Percentiles rank a stretch among this genome's conserved stretches.
phyloP scores from a whole-genome alignment of 1,140 invertebrate genomes.

The Rhopalosiphum maidis region DNA sequence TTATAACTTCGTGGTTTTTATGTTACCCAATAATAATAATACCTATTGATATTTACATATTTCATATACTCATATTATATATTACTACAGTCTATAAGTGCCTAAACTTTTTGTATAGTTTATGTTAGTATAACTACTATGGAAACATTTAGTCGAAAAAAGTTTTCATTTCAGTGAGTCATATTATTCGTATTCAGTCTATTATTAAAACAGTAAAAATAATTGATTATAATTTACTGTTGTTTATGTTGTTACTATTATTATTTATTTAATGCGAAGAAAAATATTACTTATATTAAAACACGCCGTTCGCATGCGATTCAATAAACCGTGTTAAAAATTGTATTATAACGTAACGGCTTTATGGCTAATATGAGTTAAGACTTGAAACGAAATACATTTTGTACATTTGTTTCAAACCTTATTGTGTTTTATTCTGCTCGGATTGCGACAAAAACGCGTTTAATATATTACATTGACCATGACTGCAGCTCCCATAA shows the following conservation, averaged over 20 bases:
- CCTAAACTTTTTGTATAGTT: not conserved
- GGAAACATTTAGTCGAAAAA: not conserved
- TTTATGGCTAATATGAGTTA: slow-evolving; percentile 1
- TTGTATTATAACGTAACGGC: not conserved
- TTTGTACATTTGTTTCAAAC: not conserved
- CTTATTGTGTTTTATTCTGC: not conserved
- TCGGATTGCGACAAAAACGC: not conserved
- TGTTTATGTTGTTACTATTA: not conserved
- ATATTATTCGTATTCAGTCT: not conserved
- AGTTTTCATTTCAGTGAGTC: not conserved
- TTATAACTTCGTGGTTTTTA: too few species aligned
- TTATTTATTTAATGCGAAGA: not conserved
- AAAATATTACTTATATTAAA: slow-evolving; percentile 15
- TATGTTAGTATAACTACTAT: not conserved
- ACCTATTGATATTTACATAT: too few species aligned
- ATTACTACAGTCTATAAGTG: too few species aligned
- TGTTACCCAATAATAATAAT: too few species aligned
- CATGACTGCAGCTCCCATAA: not conserved
- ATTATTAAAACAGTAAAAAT: slow-evolving; percentile 12
- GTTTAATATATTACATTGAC: not conserved
- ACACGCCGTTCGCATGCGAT: not conserved
- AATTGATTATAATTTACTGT: not conserved
- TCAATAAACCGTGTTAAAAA: not conserved
- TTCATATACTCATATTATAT: too few species aligned
- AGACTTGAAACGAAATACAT: not conserved